A percentile compares a stretch with the other conserved stretches of the same genome.
phyloP scores from a whole-genome alignment of 2,113 vertebrate genomes.

The Corvus hawaiiensis region DNA sequence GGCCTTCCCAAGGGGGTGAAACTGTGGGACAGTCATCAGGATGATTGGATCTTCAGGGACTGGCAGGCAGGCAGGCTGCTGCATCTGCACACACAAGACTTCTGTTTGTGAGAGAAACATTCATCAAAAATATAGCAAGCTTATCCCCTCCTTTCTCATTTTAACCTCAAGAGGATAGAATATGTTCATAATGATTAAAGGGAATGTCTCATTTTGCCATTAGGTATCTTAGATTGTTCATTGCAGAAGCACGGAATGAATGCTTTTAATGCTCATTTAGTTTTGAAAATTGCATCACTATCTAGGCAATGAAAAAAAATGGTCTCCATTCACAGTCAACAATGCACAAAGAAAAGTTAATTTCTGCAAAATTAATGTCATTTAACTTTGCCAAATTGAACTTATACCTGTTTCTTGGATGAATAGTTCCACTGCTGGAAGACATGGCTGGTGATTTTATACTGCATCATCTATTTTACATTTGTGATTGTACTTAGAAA shows the following conservation, averaged over 20 bases:
- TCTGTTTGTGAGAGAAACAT: background rate
- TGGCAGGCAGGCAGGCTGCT: background rate
- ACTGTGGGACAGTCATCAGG: background rate
- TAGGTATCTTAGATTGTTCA: slow-evolving; percentile 2
- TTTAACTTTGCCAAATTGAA: slow-evolving; percentile 41
- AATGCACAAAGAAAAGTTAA: slow-evolving; percentile 50
- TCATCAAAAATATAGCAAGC: background rate
- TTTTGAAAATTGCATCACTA: slow-evolving; percentile 45
- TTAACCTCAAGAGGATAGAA: background rate
- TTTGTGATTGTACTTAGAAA: slow-evolving; percentile 4
- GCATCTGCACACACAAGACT: background rate
- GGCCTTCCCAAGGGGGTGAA: background rate
- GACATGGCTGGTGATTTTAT: background rate
- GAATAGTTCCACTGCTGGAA: slow-evolving; percentile 5
- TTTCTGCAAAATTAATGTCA: slow-evolving; percentile 40
- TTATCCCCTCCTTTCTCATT: slow-evolving; percentile 12
- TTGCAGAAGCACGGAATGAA: slow-evolving; percentile 8
- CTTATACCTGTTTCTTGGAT: slow-evolving; percentile 25
- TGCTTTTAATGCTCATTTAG: slow-evolving; percentile 51
- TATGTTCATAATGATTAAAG: slow-evolving; percentile 19
- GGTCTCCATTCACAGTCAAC: slow-evolving; percentile 38
- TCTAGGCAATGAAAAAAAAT: slow-evolving; percentile 49
- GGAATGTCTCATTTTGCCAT: background rate
- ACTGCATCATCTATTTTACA: background rate
- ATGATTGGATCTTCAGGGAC: background rate